These are phyloP conservation scores for Lerema accius DNA, from an alignment of 1,140 invertebrate species.

Conservation along the genomic window DNA sequence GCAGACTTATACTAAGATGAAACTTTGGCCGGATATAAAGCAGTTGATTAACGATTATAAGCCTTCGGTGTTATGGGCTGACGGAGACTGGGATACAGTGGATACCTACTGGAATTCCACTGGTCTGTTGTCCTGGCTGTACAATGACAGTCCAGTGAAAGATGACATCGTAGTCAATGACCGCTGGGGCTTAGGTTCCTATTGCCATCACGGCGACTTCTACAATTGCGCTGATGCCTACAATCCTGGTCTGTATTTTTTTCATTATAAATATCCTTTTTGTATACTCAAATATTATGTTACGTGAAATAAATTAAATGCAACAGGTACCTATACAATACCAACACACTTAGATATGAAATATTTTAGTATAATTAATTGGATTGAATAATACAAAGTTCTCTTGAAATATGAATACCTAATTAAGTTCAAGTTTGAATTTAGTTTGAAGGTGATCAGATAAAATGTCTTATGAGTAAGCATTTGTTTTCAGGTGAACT, in stretches of 20 bases:
- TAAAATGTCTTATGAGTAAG: too few relatives aligned
- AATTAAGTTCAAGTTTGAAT: too few relatives aligned
- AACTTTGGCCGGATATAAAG: conserved; percentile 89
- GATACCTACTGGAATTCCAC: conserved; percentile 92
- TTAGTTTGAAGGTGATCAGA: too few relatives aligned
- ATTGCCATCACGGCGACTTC: conserved; percentile 95
- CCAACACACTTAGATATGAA: too few relatives aligned
- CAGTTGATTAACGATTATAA: conserved; percentile 91
- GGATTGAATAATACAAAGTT: too few relatives aligned
- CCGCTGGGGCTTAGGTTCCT: conserved; percentile 91
- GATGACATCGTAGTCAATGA: conserved; percentile 95
- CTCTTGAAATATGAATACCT: too few relatives aligned
- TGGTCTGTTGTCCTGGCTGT: conserved; percentile 95
- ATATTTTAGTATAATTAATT: too few relatives aligned
- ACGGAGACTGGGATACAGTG: conserved; percentile 94
- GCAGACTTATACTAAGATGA: conserved; percentile 86
- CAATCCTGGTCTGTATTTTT: conserved; percentile 87
- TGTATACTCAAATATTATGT: too few relatives aligned
- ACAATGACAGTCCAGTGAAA: conserved; percentile 96
- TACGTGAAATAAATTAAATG: too few relatives aligned
- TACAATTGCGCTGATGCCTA: conserved; percentile 93
- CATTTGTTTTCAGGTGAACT: conserved; percentile 84
- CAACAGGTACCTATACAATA: too few relatives aligned
- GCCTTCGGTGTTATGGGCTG: conserved; percentile 96
- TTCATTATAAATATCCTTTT: too few relatives aligned